Conservation (phyloP, 2,113 vertebrate species). For the Ondatra zibethicus region DNA sequence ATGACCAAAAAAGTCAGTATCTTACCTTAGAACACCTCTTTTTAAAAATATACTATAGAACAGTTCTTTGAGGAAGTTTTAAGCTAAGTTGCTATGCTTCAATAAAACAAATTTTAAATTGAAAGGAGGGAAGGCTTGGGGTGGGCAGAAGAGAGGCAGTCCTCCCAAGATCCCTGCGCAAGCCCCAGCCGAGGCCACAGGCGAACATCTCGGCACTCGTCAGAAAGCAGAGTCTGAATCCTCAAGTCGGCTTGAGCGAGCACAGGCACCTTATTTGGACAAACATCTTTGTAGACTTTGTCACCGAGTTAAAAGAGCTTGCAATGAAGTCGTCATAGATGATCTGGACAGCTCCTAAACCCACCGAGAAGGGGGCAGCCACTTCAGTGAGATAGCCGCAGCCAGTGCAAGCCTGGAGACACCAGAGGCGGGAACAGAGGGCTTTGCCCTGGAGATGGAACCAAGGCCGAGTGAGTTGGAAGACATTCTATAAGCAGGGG, state of each 20-base stretch:
- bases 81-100: constrained; percentile 4
- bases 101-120: constrained; percentile 46
- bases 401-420: neutral
- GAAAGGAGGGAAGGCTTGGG: neutral
- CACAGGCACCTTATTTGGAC: neutral
- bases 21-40: neutral
- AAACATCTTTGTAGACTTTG: neutral
- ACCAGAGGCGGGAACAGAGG: neutral
- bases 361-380: neutral
- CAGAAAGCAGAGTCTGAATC: neutral
- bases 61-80: constrained; percentile 9
- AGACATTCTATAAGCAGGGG: neutral
- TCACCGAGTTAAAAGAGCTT: neutral
- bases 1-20: neutral
- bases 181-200: neutral
- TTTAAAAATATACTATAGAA: neutral
- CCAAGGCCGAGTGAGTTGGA: neutral
- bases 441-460: neutral
- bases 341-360: neutral
- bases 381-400: too few relatives aligned
- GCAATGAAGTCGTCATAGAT: neutral
- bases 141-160: neutral
- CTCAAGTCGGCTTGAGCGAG: neutral
- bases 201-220: neutral
- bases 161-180: neutral